These are phyloP conservation scores for Cataglyphis hispanica DNA, from an alignment of 1,140 invertebrate species.

Conservation along the genomic window DNA sequence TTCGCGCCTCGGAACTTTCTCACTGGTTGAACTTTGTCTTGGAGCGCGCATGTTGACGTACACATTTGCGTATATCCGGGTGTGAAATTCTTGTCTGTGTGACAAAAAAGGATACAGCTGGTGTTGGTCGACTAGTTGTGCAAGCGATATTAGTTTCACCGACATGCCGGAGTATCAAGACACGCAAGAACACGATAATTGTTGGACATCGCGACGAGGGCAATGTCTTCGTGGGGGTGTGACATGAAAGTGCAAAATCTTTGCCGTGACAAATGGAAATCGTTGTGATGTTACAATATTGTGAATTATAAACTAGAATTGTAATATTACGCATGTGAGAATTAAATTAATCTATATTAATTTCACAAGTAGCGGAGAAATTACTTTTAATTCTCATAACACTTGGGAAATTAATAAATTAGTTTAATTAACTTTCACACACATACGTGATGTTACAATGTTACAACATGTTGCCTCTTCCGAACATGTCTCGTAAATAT, in stretches of 20 bases:
- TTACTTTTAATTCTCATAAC: too few species aligned
- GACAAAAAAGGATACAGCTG: slow-evolving; percentile 5
- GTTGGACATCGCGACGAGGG: slow-evolving; percentile 11
- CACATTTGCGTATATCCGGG: slow-evolving; percentile 26
- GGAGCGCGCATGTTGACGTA: not conserved
- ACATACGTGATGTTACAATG: too few species aligned
- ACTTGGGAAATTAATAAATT: too few species aligned
- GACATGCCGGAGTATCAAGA: not conserved
- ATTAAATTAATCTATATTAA: not conserved
- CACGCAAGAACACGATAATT: slow-evolving; percentile 62
- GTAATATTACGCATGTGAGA: not conserved
- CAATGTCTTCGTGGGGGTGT: slow-evolving; percentile 46
- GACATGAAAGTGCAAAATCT: slow-evolving; percentile 19
- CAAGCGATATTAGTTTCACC: slow-evolving; percentile 64
- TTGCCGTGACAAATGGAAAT: not conserved
- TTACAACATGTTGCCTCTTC: too few species aligned
- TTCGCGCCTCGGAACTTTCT: slow-evolving; percentile 61
- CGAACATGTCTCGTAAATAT: not conserved
- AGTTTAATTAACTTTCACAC: too few species aligned
- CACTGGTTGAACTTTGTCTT: slow-evolving; percentile 60
- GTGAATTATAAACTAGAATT: too few species aligned
- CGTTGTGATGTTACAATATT: not conserved
- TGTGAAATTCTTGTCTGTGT: slow-evolving; percentile 44
- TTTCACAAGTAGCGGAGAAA: not conserved
- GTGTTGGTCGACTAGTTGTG: slow-evolving; percentile 34